Evolutionary conservation across 2,797 vertebrate species (phyloP), one percentile per base, ranked within the genome.

Genomic region (Bradypus variegatus): DNA sequence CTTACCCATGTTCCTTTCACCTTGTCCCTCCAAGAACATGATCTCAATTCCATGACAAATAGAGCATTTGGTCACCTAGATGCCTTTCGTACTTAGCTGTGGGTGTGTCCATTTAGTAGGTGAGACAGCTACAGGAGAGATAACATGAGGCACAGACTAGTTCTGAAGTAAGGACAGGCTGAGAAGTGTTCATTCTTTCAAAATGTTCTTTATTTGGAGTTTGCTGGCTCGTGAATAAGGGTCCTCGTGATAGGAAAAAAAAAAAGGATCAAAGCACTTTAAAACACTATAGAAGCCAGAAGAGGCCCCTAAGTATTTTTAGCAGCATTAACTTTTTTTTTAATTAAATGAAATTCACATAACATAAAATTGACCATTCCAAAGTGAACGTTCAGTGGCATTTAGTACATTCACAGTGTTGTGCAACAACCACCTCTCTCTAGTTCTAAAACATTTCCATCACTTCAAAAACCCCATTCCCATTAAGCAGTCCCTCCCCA

Each of bases 161-260:
- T 65, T 69, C 29, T 36, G 65, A 92, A 88, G 31, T 45, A 27
- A 75, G 76, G 50, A 65, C 4, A 25, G 69, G 31, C 9, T 45
- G 76, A 45, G n/a, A 45, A 75, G 45, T 48, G 36, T 58, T 81
- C 50, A 84, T 80, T 73, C 72, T 69, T 85, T 33, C 65, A 53
- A 69, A 86, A 53, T 82, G 53, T 60, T 76, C 93, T 62, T 87
- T 45, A 82, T 88, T 92, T 89, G 38, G 27, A 60, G 33, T 89
- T 81, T 85, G 8, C 53, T 86, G 41, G 65, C 55, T 84, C 31
- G 7, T 6, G 29, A 69, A 33, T 69, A 91, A 94, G 88, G n/a
- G 69, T 76, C 48, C 86, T 95, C 14, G 36, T 81, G 67, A 38
- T 41, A 13, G 21, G 55, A 7, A 0, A 19, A 4, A 31, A 48